Evolutionary conservation across 1,140 invertebrate species (phyloP).

Genomic region (Ceratosolen fusciceps): DNA sequence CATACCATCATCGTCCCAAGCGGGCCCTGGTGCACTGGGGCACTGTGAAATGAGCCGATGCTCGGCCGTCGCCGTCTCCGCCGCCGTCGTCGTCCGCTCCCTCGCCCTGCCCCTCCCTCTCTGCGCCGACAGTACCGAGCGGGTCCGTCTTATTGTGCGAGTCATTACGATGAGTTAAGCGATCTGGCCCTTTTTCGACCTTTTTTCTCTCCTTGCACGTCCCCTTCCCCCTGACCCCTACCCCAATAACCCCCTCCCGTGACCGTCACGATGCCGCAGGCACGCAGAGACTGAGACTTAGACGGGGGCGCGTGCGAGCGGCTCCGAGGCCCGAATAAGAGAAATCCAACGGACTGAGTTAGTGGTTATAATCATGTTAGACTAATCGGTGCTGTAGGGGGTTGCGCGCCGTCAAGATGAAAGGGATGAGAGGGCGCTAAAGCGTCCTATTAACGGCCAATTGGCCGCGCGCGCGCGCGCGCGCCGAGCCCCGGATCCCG

Average conservation of each 20-base stretch:
- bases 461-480: slow-evolving; percentile 38
- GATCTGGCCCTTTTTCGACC: slow-evolving; percentile 42
- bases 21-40: slow-evolving; percentile 20
- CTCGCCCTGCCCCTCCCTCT: too few species aligned
- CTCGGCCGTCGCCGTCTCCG: too few species aligned
- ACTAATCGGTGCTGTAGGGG: slow-evolving; percentile 60
- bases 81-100: background rate
- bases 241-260: too few species aligned
- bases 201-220: slow-evolving; percentile 48
- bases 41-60: slow-evolving; percentile 51
- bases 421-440: slow-evolving; percentile 56
- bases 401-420: slow-evolving; percentile 50
- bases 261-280: slow-evolving; percentile 41
- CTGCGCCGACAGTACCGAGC: too few species aligned
- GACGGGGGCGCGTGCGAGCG: background rate
- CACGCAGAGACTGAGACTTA: background rate
- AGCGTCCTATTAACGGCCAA: slow-evolving; percentile 59
- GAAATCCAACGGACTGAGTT: slow-evolving; percentile 55
- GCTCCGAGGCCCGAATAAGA: background rate
- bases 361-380: slow-evolving; percentile 64
- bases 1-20: slow-evolving; percentile 23
- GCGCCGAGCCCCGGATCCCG: background rate
- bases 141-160: slow-evolving; percentile 43
- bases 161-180: slow-evolving; percentile 56
- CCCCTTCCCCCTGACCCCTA: too few species aligned